Evolutionary conservation across 2,113 vertebrate genomes (phyloP).

Genomic region (Cettia cetti): DNA sequence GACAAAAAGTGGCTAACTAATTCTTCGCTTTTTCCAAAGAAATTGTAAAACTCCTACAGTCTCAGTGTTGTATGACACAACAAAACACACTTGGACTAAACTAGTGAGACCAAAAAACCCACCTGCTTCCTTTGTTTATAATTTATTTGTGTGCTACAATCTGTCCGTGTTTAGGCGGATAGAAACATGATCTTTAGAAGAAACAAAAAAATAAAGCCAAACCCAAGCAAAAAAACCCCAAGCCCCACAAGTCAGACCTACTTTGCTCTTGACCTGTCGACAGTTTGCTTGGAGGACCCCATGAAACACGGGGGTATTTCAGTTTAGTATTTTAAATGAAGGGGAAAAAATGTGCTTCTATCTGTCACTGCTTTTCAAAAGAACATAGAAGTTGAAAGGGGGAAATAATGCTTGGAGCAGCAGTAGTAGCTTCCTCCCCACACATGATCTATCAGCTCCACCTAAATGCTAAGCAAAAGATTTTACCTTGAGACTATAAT

Average conservation of each 20-base stretch:
- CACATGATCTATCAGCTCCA: background rate
- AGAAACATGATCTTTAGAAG: background rate
- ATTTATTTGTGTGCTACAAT: background rate
- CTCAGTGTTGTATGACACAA: background rate
- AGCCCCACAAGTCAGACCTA: background rate
- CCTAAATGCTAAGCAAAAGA: background rate
- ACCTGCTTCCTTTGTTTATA: background rate
- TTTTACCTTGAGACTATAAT: background rate
- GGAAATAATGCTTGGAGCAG: background rate
- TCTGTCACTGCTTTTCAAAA: background rate
- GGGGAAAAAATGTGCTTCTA: no score
- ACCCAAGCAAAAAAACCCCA: background rate
- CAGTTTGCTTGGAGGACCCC: background rate
- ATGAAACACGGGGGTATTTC: background rate
- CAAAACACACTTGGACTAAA: background rate
- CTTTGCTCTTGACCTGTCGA: background rate
- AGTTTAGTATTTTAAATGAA: background rate
- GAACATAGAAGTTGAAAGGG: background rate
- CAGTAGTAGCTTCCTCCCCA: background rate
- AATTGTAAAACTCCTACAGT: background rate
- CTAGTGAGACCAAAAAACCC: background rate
- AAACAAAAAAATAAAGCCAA: background rate
- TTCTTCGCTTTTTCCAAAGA: background rate
- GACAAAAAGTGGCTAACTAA: background rate
- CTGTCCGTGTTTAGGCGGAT: rapidly evolving